phyloP scores from a whole-genome alignment of 2,797 vertebrate species.

The Xiphorhynchus erythropygius region DNA sequence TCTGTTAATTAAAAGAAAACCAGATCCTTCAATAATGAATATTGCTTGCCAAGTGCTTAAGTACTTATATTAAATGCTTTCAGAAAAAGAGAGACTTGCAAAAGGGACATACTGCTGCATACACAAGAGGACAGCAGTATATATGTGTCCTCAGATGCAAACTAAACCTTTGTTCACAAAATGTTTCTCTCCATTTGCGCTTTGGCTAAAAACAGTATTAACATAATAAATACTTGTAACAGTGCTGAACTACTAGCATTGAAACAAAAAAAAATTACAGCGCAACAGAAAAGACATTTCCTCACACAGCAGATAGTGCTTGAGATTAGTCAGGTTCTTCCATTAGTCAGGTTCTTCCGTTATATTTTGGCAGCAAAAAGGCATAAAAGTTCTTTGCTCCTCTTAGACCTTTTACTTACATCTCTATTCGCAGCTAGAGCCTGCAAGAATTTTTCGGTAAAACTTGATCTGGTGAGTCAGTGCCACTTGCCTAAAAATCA shows the following conservation, averaged over 20 bases:
- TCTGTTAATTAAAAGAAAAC: not conserved
- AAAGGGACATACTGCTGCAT: not conserved
- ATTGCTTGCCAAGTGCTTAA: not conserved
- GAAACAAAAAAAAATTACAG: not conserved
- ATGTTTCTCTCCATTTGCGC: not conserved
- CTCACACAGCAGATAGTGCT: not conserved
- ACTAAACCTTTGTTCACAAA: not conserved
- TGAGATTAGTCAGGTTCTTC: not conserved
- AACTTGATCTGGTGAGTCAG: not conserved
- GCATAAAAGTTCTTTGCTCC: not conserved
- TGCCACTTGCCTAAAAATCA: not conserved
- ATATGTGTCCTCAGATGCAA: not conserved
- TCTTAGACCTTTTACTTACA: not conserved
- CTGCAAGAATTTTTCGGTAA: not conserved
- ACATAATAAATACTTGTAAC: not conserved
- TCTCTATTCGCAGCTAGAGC: not conserved
- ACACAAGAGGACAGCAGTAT: not conserved
- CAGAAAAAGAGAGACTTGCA: not conserved
- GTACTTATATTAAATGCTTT: not conserved
- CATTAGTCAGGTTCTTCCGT: not conserved
- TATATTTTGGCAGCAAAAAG: not conserved
- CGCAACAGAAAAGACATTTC: accelerated
- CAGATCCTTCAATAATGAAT: not conserved
- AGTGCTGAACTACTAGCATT: not conserved
- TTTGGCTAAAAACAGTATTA: not conserved